Evolutionary conservation across 2,113 vertebrate genomes (phyloP).

Genomic region (Platichthys flesus): DNA sequence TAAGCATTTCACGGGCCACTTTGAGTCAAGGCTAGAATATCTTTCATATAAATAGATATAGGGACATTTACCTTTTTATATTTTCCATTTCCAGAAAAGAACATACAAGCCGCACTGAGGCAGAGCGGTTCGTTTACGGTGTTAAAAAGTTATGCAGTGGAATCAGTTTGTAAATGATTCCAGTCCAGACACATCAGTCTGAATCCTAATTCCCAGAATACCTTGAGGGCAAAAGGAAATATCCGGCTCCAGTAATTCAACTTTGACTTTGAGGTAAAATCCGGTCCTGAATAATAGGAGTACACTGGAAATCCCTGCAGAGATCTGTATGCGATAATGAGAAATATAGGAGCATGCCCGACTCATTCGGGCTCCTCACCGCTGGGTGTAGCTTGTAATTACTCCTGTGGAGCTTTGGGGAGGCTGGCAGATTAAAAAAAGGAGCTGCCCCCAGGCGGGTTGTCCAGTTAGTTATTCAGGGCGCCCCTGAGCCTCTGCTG

Average conservation of each 20-base stretch:
- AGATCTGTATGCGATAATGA: conserved; percentile 64
- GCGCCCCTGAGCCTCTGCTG: conserved; percentile 27
- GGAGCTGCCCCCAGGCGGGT: conserved; percentile 41
- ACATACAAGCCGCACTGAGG: not conserved
- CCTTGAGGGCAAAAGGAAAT: conserved; percentile 33
- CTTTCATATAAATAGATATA: no score
- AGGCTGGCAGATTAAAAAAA: conserved; percentile 64
- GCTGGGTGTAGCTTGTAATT: conserved; percentile 71
- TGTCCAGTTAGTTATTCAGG: conserved; percentile 22
- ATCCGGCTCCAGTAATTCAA: conserved; percentile 40
- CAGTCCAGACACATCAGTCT: conserved; percentile 8
- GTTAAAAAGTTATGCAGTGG: conserved; percentile 1
- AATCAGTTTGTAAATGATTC: conserved; percentile 8
- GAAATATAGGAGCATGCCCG: conserved; percentile 47
- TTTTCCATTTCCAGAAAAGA: not conserved
- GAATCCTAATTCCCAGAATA: conserved; percentile 14
- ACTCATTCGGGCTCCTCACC: conserved; percentile 54
- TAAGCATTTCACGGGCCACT: no score
- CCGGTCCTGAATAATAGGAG: conserved; percentile 39
- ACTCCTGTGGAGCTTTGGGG: conserved; percentile 50
- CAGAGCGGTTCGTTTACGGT: not conserved
- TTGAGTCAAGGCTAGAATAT: no score
- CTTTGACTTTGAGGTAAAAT: conserved; percentile 50
- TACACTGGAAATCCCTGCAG: conserved; percentile 45
- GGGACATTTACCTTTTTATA: no score